phyloP scores from a whole-genome alignment of 2,113 vertebrate species.

The Macquaria australasica region DNA sequence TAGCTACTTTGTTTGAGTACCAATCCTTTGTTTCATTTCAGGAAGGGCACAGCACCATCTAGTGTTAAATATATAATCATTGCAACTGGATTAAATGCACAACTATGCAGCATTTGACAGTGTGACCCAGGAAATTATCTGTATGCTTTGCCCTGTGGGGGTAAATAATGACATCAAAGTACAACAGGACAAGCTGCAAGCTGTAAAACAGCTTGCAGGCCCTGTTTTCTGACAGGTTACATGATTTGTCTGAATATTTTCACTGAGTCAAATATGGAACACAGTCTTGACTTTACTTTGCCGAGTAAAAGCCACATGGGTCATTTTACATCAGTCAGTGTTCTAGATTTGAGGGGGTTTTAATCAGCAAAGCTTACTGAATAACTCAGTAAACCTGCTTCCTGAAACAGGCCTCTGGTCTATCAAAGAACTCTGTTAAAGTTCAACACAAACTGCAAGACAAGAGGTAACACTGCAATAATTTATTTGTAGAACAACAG shows the following conservation, averaged over 20 bases:
- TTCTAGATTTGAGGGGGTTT: not conserved
- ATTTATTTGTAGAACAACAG: slow-evolving; percentile 56
- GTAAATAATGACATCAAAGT: not conserved
- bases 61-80: slow-evolving; percentile 25
- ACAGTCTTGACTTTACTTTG: too few relatives aligned
- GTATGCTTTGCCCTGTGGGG: not conserved
- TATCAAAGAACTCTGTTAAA: not conserved
- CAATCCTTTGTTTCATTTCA: not conserved
- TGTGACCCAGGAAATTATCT: too few relatives aligned
- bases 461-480: slow-evolving; percentile 16
- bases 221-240: not conserved
- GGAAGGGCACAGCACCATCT: slow-evolving; percentile 61
- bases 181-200: not conserved
- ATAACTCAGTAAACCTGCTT: not conserved
- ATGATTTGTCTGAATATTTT: not conserved
- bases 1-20: not conserved
- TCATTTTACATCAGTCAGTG: not conserved
- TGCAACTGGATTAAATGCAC: not conserved
- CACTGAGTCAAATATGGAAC: not conserved
- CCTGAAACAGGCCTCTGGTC: not conserved
- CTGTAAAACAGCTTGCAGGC: not conserved
- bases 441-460: slow-evolving; percentile 6
- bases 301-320: not conserved
- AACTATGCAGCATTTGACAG: not conserved
- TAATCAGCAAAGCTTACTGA: not conserved